phyloP scores from a whole-genome alignment of 2,113 vertebrate species.

The Columba janthina region DNA sequence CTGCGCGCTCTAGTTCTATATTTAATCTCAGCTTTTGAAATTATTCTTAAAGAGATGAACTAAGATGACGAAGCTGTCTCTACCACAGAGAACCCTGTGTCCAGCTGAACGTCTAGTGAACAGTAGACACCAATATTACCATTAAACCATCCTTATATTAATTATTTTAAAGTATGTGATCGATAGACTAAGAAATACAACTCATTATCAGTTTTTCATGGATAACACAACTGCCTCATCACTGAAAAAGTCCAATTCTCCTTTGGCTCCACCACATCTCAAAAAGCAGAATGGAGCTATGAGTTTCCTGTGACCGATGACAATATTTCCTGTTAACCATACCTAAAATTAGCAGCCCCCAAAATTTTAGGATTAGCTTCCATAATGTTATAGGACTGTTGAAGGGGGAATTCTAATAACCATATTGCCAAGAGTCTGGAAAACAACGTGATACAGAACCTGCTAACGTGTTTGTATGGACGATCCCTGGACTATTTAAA shows the following conservation, averaged over 20 bases:
- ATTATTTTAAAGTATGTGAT: not conserved
- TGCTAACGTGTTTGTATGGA: not conserved
- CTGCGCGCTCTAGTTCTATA: not conserved
- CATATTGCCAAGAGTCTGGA: rapidly evolving
- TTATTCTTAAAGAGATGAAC: not conserved
- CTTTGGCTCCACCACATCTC: no score
- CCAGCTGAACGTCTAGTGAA: not conserved
- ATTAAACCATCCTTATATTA: not conserved
- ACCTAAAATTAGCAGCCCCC: not conserved
- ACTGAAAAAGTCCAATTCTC: not conserved
- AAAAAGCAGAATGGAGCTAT: not conserved
- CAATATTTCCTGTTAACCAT: not conserved
- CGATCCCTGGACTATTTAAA: not conserved
- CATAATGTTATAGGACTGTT: not conserved
- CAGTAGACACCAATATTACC: not conserved
- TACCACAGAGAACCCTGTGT: not conserved
- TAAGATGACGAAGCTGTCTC: not conserved
- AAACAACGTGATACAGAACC: rapidly evolving
- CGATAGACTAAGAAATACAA: rapidly evolving
- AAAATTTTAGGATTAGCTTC: not conserved
- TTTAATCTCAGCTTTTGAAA: not conserved
- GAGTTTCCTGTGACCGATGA: not conserved
- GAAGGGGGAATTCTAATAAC: not conserved
- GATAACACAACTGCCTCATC: not conserved
- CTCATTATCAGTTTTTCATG: not conserved